Base-by-base conservation (phyloP, 35 echinoderm and acorn worm species). In the Diadema setosum region DNA sequence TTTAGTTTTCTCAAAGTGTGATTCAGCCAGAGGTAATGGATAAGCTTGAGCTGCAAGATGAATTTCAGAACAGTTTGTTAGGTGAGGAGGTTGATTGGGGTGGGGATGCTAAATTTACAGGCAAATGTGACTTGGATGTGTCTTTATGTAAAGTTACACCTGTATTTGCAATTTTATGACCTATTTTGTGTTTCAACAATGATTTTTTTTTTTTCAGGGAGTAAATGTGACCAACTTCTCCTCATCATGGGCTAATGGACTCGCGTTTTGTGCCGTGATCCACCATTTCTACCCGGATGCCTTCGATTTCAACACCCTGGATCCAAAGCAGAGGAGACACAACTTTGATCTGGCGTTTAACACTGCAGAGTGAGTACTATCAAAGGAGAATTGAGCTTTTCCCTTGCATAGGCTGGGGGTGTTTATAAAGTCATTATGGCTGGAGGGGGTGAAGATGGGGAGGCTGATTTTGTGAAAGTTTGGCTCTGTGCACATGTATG, bases 291-390 rank as follows among this genome's bases (percentile, higher is more conserved):
- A 81, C 61, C 96, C 96, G 5, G 89, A 91, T 31, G 55, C 88
- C 15, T 98, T 91, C 60, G 92, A 98, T 58, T 94, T 89, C 49
- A 80, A 94, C 46, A 69, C 31, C 20, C 86, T 98, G 11, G 85
- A 98, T 39, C 89, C 89, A 3, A 94, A 94, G 78, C 70, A 98
- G 26, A 88, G 92, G 58, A 70, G 92, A 70, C 64, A 80, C 29
- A 98, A 98, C 70, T 98, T 98, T 86, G 89, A 98, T 74, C 82
- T 98, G 37, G 96, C 96, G 56, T 98, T 98, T 67, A 48, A 83
- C 35, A 91, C 96, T 52, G 96, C 96, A 29, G 96, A 98, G 96
- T 98, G 90, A 94, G 96, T 94, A 12, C 0, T 40, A n/a, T n/a
- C n/a, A n/a, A n/a, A n/a, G n/a, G n/a, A n/a, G n/a, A n/a, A n/a